Percentiles rank a stretch among this genome's conserved stretches.
Conservation (phyloP, 37 sponge, comb jelly and placozoan species). For the Tethya wilhelma region DNA sequence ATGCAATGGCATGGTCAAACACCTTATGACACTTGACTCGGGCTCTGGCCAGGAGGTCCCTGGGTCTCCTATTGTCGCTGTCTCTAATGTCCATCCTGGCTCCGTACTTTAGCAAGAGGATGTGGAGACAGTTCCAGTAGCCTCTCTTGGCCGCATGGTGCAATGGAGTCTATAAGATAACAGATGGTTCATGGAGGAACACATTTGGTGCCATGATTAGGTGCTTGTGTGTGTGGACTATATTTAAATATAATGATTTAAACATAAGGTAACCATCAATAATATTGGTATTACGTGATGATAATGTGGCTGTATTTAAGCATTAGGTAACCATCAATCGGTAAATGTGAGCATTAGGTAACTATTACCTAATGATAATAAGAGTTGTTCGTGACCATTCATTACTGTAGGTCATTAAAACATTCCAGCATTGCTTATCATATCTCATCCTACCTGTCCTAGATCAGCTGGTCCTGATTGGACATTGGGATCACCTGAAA, state of each 20-base stretch:
- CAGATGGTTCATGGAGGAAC: too few species aligned
- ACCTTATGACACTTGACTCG: slow-evolving; percentile 20
- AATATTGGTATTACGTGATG: neutral
- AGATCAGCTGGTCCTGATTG: slow-evolving; percentile 54
- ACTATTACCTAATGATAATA: too few species aligned
- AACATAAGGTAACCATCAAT: neutral
- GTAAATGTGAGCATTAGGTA: too few species aligned
- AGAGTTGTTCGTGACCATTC: too few species aligned
- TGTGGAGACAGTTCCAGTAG: slow-evolving; percentile 28
- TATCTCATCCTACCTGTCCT: slow-evolving; percentile 49
- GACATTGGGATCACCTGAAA: slow-evolving; percentile 67
- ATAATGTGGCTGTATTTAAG: too few species aligned
- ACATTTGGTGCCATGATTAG: too few species aligned
- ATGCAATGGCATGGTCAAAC: slow-evolving; percentile 29
- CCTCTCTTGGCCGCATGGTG: slow-evolving; percentile 60
- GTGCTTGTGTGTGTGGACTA: slow-evolving; percentile 5
- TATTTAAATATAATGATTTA: neutral
- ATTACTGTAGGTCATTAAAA: too few species aligned
- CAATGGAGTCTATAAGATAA: slow-evolving; percentile 58
- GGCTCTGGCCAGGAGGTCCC: slow-evolving; percentile 21
- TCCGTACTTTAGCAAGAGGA: slow-evolving; percentile 44
- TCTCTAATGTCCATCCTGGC: slow-evolving; percentile 17
- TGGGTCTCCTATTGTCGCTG: slow-evolving; percentile 9
- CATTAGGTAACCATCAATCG: too few species aligned
- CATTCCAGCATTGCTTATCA: too few species aligned